These are phyloP conservation scores for Chloroclysta siterata DNA, from an alignment of 2,888 invertebrate genomes.

Conservation along the genomic window DNA sequence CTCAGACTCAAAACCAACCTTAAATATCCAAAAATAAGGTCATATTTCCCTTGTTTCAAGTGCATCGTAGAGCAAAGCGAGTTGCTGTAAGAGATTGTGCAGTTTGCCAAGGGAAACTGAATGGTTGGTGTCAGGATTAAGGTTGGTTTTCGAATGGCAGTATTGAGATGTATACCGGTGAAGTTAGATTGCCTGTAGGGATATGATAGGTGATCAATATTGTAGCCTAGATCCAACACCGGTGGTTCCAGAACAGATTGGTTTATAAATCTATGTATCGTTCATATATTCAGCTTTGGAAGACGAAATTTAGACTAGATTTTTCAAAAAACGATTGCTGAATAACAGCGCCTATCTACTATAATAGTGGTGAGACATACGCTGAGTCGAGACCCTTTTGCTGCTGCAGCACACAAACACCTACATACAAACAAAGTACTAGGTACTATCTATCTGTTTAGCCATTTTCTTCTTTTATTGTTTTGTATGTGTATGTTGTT, in stretches of 20 bases:
- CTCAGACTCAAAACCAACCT: conserved; percentile 22
- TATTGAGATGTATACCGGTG: conserved; percentile 21
- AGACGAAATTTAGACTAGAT: too few species aligned
- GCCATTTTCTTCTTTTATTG: too few species aligned
- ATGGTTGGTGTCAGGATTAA: conserved; percentile 12
- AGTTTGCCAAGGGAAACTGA: background rate
- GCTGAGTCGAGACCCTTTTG: too few species aligned
- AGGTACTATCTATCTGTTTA: too few species aligned
- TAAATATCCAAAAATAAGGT: background rate
- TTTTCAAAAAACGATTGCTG: too few species aligned
- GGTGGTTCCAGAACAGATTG: background rate
- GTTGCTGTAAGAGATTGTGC: background rate
- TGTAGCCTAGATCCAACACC: conserved; percentile 15
- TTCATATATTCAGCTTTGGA: background rate
- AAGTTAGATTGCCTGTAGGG: conserved; percentile 17
- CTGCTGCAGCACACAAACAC: too few species aligned
- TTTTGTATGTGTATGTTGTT: too few species aligned
- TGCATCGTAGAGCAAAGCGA: conserved; percentile 6
- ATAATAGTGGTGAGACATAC: too few species aligned
- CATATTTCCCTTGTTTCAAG: conserved; percentile 11
- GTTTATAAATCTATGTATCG: background rate
- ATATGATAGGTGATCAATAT: conserved; percentile 25
- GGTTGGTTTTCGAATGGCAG: conserved; percentile 18
- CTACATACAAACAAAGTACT: too few species aligned
- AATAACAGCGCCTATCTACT: too few species aligned